Evolutionary conservation across 2,797 vertebrate species (phyloP).

Genomic region (Mastacembelus armatus): DNA sequence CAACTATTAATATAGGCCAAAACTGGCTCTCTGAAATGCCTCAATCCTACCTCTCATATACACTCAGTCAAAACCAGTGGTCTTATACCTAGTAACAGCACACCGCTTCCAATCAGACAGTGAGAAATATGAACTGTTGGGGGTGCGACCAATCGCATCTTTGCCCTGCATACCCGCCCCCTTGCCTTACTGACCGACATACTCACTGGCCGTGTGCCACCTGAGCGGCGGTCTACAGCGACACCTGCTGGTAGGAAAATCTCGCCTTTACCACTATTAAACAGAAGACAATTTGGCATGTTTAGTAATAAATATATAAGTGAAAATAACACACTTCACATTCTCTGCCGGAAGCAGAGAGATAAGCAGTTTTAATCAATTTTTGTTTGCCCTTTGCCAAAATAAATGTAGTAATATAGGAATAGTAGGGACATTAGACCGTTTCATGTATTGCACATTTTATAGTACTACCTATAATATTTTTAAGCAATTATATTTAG

Average conservation of each 20-base stretch:
- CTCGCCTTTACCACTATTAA: not conserved
- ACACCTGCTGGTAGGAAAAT: constrained; percentile 48
- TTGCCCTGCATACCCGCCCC: constrained; percentile 66
- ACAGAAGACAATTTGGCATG: not conserved
- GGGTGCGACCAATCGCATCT: constrained; percentile 81
- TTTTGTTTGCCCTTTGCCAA: not conserved
- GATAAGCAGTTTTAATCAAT: too few relatives aligned
- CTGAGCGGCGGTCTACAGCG: constrained; percentile 34
- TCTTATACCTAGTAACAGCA: constrained; percentile 64
- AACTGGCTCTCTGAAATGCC: not conserved
- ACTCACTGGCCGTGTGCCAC: constrained; percentile 11
- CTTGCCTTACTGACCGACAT: constrained; percentile 78
- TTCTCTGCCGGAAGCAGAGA: not conserved
- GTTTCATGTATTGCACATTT: too few relatives aligned
- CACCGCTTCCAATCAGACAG: constrained; percentile 70
- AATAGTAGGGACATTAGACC: too few relatives aligned
- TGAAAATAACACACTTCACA: not conserved
- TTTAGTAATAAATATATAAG: accelerated
- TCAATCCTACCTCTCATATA: not conserved
- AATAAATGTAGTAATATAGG: too few relatives aligned
- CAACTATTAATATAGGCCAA: not conserved
- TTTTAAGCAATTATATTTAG: too few relatives aligned
- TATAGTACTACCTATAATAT: too few relatives aligned
- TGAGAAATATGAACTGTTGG: constrained; percentile 66
- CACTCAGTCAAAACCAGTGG: constrained; percentile 40